Conservation (phyloP, 2,113 vertebrate species). For the Nansenia antarctica region DNA sequence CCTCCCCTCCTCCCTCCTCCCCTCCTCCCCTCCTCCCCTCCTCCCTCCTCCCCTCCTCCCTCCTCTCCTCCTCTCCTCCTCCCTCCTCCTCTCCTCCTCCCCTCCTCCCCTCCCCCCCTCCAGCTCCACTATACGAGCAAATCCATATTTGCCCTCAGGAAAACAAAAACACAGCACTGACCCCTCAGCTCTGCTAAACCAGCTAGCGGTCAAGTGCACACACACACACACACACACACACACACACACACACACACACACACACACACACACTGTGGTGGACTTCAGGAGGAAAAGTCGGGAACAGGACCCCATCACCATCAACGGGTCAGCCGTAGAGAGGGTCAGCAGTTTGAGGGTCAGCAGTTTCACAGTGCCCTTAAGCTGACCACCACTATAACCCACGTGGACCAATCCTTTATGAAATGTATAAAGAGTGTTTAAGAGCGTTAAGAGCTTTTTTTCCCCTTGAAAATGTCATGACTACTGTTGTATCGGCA, state of each 20-base stretch:
- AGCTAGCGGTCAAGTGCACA: slow-evolving; percentile 22
- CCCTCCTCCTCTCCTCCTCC: not conserved
- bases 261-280: not conserved
- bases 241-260: not conserved
- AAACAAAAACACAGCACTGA: slow-evolving; percentile 59
- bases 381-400: no score
- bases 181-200: slow-evolving; percentile 45
- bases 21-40: not conserved
- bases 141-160: slow-evolving; percentile 68
- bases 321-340: no score
- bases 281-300: no score
- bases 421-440: no score
- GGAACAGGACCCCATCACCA: no score
- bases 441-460: no score
- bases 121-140: slow-evolving; percentile 50
- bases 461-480: no score
- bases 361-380: no score
- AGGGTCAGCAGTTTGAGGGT: no score
- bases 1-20: not conserved
- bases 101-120: not conserved
- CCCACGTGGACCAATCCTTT: no score
- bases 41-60: not conserved
- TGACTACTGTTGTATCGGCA: no score
- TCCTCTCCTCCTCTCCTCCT: not conserved
- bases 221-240: not conserved